Conservation (phyloP, 2,888 invertebrate genomes). For the Leptothorax acervorum region DNA sequence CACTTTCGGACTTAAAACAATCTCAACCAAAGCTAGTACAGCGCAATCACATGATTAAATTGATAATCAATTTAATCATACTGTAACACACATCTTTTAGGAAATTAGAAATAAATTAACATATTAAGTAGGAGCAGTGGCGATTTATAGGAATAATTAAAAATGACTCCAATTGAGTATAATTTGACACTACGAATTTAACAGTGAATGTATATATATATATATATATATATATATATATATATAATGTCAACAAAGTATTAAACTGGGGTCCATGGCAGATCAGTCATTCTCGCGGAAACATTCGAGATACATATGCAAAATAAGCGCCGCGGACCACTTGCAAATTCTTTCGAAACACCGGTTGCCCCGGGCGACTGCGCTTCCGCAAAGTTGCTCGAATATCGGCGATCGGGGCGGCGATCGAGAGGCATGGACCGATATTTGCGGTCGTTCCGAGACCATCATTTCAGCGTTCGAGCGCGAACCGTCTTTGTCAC, state of each 20-base stretch:
- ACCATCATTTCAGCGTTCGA: not conserved
- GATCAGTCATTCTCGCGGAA: not conserved
- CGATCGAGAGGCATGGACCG: not conserved
- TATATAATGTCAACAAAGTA: not conserved
- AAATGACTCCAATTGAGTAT: no score
- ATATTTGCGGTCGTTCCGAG: slow-evolving; percentile 33
- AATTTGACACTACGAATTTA: no score
- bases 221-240: no score
- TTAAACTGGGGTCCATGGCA: not conserved
- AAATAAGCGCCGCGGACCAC: not conserved
- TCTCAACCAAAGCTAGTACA: no score
- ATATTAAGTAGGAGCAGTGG: no score
- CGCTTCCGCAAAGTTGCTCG: slow-evolving; percentile 14
- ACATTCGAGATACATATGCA: not conserved
- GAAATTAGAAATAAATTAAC: no score
- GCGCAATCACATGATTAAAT: no score
- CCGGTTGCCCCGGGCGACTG: not conserved
- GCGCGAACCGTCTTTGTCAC: slow-evolving; percentile 32
- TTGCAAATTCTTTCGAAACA: slow-evolving; percentile 17
- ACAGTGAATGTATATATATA: no score
- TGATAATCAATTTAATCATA: no score
- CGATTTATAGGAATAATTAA: no score
- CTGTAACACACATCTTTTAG: no score
- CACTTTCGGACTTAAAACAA: no score
- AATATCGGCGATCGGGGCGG: slow-evolving; percentile 29